phyloP scores from a whole-genome alignment of 2,113 vertebrate species.

The Phaethornis superciliosus region DNA sequence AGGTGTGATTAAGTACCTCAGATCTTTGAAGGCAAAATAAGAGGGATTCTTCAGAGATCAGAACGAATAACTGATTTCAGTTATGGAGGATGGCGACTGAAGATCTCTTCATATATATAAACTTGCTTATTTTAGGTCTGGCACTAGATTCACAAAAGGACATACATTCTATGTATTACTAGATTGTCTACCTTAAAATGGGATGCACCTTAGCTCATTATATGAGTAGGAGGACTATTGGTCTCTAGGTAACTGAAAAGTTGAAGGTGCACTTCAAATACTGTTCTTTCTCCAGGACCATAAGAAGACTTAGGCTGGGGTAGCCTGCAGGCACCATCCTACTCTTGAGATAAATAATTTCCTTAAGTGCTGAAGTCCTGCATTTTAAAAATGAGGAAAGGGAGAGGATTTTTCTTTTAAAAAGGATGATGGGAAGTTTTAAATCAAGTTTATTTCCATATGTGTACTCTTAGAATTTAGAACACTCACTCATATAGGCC shows the following conservation, averaged over 20 bases:
- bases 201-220: not conserved
- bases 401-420: not conserved
- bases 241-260: not conserved
- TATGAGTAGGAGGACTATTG: not conserved
- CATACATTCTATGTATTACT: not conserved
- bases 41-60: not conserved
- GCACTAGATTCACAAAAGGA: not conserved
- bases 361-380: not conserved
- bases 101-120: not conserved
- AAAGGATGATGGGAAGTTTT: not conserved
- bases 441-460: not conserved
- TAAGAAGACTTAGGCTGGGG: not conserved
- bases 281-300: not conserved
- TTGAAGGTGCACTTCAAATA: not conserved
- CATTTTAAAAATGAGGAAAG: not conserved
- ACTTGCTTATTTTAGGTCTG: not conserved
- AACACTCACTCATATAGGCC: not conserved
- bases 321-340: not conserved
- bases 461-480: not conserved
- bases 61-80: not conserved
- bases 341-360: not conserved
- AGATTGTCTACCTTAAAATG: not conserved
- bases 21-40: not conserved
- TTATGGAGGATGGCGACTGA: not conserved
- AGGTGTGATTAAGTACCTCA: not conserved